A percentile compares a stretch with the other conserved stretches of the same genome.
Evolutionary conservation across 1,140 invertebrate species (phyloP).

Genomic region (Artemia franciscana): DNA sequence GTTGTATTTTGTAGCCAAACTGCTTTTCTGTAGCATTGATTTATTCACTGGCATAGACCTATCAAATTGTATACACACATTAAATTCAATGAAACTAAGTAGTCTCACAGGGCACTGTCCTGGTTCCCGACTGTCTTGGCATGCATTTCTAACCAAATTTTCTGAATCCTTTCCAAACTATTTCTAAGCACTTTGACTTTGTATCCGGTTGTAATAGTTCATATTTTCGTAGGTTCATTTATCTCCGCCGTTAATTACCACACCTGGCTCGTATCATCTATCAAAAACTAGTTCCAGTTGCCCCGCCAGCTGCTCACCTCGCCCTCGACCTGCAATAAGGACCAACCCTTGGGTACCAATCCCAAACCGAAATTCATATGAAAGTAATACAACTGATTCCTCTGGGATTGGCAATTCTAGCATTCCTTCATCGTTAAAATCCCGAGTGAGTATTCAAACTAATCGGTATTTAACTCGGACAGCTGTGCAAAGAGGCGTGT

Average conservation of each 20-base stretch:
- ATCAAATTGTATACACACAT: too few species aligned
- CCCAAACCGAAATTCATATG: background rate
- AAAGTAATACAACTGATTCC: constrained; percentile 2
- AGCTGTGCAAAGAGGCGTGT: background rate
- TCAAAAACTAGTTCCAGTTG: background rate
- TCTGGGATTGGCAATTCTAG: background rate
- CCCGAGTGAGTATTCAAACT: background rate
- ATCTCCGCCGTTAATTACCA: background rate
- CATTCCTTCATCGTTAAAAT: background rate
- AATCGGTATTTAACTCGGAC: background rate
- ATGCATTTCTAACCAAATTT: too few species aligned
- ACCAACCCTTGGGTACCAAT: constrained; percentile 9
- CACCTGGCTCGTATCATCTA: background rate
- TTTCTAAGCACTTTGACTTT: too few species aligned
- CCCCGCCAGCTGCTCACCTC: constrained; percentile 2
- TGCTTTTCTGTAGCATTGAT: too few species aligned
- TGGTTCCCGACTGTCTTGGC: too few species aligned
- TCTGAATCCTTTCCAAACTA: too few species aligned
- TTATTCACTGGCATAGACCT: too few species aligned
- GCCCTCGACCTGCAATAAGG: constrained; percentile 8
- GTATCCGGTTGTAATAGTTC: too few species aligned
- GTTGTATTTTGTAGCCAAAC: too few species aligned
- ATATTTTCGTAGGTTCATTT: too few species aligned
- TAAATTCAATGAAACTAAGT: too few species aligned
- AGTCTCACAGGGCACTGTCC: too few species aligned